Percentiles rank a stretch among this genome's conserved stretches.
Conservation (phyloP, 2,797 vertebrate species). For the Spinus olivaceus region DNA sequence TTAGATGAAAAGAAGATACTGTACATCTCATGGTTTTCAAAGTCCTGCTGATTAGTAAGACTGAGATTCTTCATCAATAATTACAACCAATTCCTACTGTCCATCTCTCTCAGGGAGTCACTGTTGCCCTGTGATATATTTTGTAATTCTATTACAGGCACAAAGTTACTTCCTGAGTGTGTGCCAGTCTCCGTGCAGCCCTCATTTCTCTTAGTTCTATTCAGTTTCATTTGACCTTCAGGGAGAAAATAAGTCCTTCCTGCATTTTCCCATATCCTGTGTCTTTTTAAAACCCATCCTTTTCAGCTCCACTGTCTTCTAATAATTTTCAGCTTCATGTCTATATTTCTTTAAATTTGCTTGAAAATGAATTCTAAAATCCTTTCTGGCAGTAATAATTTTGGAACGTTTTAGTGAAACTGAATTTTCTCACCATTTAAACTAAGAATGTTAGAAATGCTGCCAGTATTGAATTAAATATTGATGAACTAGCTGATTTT, state of each 20-base stretch:
- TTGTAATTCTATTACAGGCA: not conserved
- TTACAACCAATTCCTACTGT: not conserved
- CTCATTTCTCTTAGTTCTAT: not conserved
- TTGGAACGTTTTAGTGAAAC: not conserved
- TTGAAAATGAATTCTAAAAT: not conserved
- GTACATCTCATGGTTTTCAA: not conserved
- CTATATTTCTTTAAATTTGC: not conserved
- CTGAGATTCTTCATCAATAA: not conserved
- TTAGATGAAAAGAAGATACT: not conserved
- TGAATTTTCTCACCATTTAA: not conserved
- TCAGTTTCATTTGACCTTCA: not conserved
- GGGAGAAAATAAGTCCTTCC: not conserved
- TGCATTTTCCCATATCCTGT: not conserved
- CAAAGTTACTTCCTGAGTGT: not conserved
- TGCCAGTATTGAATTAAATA: not conserved
- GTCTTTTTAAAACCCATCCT: not conserved
- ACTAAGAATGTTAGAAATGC: not conserved
- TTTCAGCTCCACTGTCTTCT: not conserved
- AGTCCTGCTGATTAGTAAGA: not conserved
- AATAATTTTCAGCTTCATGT: not conserved
- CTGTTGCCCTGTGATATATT: not conserved
- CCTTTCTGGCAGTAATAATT: not conserved
- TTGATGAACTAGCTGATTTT: constrained; percentile 4
- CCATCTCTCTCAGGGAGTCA: not conserved
- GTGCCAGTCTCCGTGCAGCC: not conserved